These are phyloP conservation scores for Hanleya hanleyi DNA, from an alignment of 2,888 invertebrate genomes.

Conservation along the genomic window DNA sequence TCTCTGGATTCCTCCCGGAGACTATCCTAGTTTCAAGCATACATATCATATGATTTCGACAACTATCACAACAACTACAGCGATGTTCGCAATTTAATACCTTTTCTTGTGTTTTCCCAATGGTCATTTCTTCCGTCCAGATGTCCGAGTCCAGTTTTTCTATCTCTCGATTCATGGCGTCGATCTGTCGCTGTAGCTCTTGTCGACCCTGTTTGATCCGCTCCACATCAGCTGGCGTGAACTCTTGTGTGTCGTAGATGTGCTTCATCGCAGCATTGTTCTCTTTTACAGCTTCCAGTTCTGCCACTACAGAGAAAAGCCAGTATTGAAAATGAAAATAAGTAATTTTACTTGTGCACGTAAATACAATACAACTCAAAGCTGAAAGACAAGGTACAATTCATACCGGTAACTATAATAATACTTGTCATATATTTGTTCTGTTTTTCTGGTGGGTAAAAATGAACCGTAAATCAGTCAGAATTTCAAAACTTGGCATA, in stretches of 20 bases:
- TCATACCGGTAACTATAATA: too few species aligned
- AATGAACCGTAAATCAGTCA: too few species aligned
- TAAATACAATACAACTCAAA: neutral
- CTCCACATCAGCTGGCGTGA: conserved; percentile 63
- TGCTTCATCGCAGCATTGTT: conserved; percentile 51
- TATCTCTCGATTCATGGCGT: conserved; percentile 49
- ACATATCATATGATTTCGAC: too few species aligned
- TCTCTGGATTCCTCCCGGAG: too few species aligned
- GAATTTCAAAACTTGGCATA: too few species aligned
- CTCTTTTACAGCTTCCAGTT: conserved; percentile 42
- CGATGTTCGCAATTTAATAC: too few species aligned
- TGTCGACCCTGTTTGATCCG: conserved; percentile 54
- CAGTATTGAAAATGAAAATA: neutral
- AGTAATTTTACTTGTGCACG: neutral
- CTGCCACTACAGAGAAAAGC: conserved; percentile 35
- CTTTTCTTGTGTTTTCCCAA: conserved; percentile 57
- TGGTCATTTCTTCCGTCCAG: conserved; percentile 56
- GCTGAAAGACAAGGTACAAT: too few species aligned
- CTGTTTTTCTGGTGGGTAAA: too few species aligned
- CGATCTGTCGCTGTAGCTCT: conserved; percentile 54
- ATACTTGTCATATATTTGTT: too few species aligned
- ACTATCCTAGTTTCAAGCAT: too few species aligned
- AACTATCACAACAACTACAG: too few species aligned
- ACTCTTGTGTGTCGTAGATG: conserved; percentile 61
- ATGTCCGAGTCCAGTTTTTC: conserved; percentile 53